These are phyloP conservation scores for Sylvilagus bachmani DNA, from an alignment of 2,113 vertebrate genomes.

Conservation along the genomic window DNA sequence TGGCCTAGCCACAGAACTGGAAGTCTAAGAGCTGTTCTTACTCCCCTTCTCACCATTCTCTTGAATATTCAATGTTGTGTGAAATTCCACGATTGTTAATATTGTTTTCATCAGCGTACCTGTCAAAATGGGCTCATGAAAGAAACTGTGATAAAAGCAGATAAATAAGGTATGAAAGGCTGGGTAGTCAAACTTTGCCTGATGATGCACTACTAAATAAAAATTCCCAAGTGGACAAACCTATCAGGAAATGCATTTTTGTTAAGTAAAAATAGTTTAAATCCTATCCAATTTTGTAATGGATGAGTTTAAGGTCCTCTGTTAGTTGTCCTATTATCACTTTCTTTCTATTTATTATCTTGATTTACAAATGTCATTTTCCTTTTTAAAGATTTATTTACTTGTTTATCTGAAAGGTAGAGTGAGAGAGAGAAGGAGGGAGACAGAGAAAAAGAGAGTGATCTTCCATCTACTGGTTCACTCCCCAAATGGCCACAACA, in stretches of 20 bases:
- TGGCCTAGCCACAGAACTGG: neutral
- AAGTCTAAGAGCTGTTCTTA: neutral
- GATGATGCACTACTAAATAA: constrained; percentile 7
- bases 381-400: constrained; percentile 12
- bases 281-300: constrained; percentile 13
- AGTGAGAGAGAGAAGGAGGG: too few relatives aligned
- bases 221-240: constrained; percentile 35
- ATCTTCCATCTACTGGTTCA: too few relatives aligned
- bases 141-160: neutral
- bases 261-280: constrained; percentile 51
- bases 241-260: neutral
- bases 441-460: too few relatives aligned
- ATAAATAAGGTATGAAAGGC: neutral
- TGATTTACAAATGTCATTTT: constrained; percentile 35
- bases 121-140: neutral
- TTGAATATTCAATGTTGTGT: neutral
- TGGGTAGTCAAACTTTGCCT: neutral
- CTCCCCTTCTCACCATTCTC: neutral
- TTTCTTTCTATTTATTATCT: constrained; percentile 49
- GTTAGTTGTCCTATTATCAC: neutral
- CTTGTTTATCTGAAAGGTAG: neutral
- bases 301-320: neutral
- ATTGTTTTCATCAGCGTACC: neutral
- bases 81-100: neutral
- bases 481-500: too few relatives aligned